phyloP scores from a whole-genome alignment of 2,113 vertebrate species.

The Euleptes europaea region DNA sequence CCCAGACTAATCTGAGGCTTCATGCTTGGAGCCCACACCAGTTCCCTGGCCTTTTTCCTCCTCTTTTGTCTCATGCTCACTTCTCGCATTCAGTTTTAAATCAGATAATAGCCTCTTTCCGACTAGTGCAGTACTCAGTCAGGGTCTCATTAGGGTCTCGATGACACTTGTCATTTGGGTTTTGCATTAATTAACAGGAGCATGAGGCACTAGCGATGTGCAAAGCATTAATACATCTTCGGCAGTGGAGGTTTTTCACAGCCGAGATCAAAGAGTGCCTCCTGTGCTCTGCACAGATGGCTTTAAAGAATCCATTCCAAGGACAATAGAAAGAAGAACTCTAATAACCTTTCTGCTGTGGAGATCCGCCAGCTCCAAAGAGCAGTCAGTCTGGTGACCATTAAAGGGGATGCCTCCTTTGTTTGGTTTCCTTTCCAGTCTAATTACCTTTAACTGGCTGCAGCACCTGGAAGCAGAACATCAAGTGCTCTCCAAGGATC shows the following conservation, averaged over 20 bases:
- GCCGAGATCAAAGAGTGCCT: constrained; percentile 58
- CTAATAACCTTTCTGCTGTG: constrained; percentile 61
- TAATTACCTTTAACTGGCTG: constrained; percentile 70
- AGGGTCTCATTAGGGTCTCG: background rate
- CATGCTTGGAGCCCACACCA: background rate
- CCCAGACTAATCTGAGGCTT: background rate
- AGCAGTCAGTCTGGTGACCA: constrained; percentile 49
- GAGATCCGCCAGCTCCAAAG: constrained; percentile 61
- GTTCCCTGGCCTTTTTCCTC: background rate
- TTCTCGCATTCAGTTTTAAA: constrained; percentile 1
- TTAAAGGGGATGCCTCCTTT: constrained; percentile 62
- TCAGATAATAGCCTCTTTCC: background rate
- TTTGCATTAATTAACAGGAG: constrained; percentile 32
- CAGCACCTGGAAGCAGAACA: constrained; percentile 65
- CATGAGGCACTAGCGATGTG: constrained; percentile 36
- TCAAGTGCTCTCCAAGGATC: constrained; percentile 60
- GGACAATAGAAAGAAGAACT: constrained; percentile 65
- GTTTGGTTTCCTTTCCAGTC: constrained; percentile 60
- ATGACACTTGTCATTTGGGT: constrained; percentile 1
- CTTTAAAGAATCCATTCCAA: constrained; percentile 60
- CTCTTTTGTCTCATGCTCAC: background rate
- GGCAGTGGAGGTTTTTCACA: constrained; percentile 5
- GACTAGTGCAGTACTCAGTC: background rate
- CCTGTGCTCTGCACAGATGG: constrained; percentile 19
- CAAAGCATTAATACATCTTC: background rate